Conservation (phyloP, 1,140 invertebrate species). For the Drosophila nikananu region DNA sequence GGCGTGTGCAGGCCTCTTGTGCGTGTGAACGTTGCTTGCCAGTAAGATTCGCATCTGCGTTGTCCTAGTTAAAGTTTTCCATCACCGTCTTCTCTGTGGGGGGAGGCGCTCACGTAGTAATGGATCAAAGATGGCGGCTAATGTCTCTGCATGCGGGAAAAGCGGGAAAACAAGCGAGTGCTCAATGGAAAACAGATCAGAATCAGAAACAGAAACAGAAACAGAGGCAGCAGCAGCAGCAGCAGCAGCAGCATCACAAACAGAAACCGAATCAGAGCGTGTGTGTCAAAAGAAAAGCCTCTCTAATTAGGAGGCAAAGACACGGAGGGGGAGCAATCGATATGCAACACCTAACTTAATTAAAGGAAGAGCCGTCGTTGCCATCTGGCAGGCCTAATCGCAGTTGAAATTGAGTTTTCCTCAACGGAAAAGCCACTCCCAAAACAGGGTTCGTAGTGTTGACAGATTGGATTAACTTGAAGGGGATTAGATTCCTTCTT, state of each 20-base stretch:
- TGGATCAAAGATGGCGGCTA: constrained; percentile 53
- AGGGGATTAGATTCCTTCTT: background rate
- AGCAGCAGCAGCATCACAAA: too few species aligned
- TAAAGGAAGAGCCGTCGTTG: background rate
- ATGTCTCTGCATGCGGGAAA: constrained; percentile 9
- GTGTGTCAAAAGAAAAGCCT: constrained; percentile 29
- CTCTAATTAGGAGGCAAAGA: constrained; percentile 14
- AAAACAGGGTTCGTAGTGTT: background rate
- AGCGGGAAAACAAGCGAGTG: background rate
- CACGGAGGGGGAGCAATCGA: constrained; percentile 1
- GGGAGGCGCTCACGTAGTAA: constrained; percentile 27
- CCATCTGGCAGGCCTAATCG: background rate
- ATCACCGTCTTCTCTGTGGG: constrained; percentile 13
- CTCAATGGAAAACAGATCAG: constrained; percentile 25
- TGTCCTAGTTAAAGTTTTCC: constrained; percentile 61
- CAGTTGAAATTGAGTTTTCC: constrained; percentile 6
- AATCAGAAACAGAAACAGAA: background rate
- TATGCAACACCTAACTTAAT: constrained; percentile 39
- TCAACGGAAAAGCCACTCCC: background rate
- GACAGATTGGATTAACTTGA: constrained; percentile 11
- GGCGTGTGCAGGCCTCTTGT: constrained; percentile 10
- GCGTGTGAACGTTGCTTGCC: constrained; percentile 29
- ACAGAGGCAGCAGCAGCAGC: too few species aligned
- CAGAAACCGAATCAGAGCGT: background rate
- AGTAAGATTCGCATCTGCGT: constrained; percentile 48